Evolutionary conservation across 2,888 invertebrate species (phyloP).

Genomic region (Heliconius hortense): DNA sequence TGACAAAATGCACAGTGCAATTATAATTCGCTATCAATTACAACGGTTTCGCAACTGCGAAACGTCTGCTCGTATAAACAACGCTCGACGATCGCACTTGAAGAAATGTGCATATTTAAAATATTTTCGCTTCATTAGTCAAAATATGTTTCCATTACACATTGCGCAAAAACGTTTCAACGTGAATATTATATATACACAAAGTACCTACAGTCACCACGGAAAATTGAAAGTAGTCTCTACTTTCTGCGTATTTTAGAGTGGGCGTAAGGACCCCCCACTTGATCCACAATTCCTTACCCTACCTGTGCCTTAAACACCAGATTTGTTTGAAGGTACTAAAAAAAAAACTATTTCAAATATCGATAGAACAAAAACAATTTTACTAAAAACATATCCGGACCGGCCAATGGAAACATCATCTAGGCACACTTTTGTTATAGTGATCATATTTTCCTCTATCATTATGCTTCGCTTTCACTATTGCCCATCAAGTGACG

Average conservation of each 20-base stretch:
- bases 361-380: neutral
- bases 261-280: neutral
- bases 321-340: neutral
- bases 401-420: constrained; percentile 20
- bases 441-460: constrained; percentile 52
- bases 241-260: neutral
- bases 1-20: too few species aligned
- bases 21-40: neutral
- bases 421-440: constrained; percentile 31
- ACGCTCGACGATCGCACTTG: neutral
- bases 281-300: neutral
- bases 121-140: neutral
- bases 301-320: neutral
- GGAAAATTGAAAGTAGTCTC: neutral
- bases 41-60: neutral
- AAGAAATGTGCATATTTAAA: neutral
- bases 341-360: neutral
- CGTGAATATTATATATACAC: neutral
- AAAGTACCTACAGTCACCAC: neutral
- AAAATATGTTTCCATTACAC: neutral
- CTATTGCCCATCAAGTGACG: constrained; percentile 75
- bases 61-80: neutral
- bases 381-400: neutral
- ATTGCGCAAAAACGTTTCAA: neutral
- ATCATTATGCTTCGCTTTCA: constrained; percentile 76